phyloP scores from a whole-genome alignment of 1,140 invertebrate species.

The Eciton burchellii region DNA sequence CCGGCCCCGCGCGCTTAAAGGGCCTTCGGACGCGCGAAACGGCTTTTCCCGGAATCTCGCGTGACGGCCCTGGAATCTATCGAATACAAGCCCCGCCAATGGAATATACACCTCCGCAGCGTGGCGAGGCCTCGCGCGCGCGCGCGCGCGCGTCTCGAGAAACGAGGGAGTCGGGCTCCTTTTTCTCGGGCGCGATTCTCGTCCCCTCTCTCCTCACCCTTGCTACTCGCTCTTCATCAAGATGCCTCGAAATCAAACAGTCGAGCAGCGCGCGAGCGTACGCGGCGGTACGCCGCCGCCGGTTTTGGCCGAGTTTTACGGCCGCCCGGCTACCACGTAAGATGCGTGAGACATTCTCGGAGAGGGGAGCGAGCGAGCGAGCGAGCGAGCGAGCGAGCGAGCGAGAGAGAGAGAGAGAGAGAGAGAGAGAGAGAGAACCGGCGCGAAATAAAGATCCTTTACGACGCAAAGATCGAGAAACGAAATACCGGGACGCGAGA shows the following conservation, averaged over 20 bases:
- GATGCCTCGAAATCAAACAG: no score
- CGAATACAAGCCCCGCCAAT: slow-evolving; percentile 68
- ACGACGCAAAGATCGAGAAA: slow-evolving; percentile 52
- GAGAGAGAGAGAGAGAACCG: no score
- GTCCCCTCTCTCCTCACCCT: no score
- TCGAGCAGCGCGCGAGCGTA: no score
- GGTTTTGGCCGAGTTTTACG: not conserved
- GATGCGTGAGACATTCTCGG: not conserved
- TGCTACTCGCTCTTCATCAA: no score
- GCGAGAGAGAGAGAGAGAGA: no score
- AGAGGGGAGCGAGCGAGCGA: no score
- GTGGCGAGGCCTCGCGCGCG: not conserved
- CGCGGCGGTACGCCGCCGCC: no score
- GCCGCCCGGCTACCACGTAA: slow-evolving; percentile 6
- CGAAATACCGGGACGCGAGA: slow-evolving; percentile 33
- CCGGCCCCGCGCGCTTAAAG: slow-evolving; percentile 63
- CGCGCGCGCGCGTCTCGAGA: no score
- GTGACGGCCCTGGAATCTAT: slow-evolving; percentile 84
- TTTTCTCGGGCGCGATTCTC: no score
- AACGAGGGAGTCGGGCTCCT: no score
- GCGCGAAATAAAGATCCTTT: not conserved
- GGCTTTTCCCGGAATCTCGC: slow-evolving; percentile 85
- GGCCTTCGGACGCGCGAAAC: slow-evolving; percentile 81
- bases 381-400: no score
- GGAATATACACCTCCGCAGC: slow-evolving; percentile 33